Conservation (phyloP, 2,888 invertebrate genomes). For the Altica lythri region DNA sequence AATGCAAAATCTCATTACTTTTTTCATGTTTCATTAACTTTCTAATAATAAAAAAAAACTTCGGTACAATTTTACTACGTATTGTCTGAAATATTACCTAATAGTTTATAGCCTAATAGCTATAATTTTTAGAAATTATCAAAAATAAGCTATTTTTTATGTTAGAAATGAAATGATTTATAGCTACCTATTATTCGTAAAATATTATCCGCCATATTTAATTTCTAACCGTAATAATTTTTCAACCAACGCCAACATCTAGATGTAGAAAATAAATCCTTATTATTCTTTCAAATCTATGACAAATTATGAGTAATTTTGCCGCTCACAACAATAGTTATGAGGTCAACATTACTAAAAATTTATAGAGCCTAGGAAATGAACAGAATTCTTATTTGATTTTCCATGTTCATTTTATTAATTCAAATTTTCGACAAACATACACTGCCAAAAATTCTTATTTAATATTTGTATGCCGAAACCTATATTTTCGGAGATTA, state of each 20-base stretch:
- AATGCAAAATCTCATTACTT: too few species aligned
- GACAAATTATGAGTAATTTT: conserved; percentile 22
- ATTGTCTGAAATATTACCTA: too few species aligned
- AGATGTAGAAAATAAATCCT: conserved; percentile 7
- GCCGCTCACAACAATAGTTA: conserved; percentile 8
- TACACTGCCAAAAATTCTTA: conserved; percentile 4
- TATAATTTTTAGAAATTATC: too few species aligned
- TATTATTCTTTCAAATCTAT: conserved; percentile 11
- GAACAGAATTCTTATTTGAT: not conserved
- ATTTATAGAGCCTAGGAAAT: not conserved
- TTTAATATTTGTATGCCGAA: too few species aligned
- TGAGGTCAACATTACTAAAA: not conserved
- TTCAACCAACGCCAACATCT: not conserved
- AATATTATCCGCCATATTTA: conserved; percentile 11
- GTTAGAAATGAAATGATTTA: too few species aligned
- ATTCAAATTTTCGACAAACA: not conserved
- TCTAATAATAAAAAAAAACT: too few species aligned
- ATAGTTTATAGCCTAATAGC: too few species aligned
- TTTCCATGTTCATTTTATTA: conserved; percentile 1
- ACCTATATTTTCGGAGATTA: too few species aligned
- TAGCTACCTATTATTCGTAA: conserved; percentile 4
- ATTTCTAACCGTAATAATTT: conserved; percentile 1
- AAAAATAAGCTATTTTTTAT: too few species aligned
- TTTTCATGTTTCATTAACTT: too few species aligned
- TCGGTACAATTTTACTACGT: too few species aligned